Percentiles rank a stretch among this genome's conserved stretches.
Evolutionary conservation across 2,797 vertebrate genomes (phyloP).

Genomic region (Craterocephalus amniculus): DNA sequence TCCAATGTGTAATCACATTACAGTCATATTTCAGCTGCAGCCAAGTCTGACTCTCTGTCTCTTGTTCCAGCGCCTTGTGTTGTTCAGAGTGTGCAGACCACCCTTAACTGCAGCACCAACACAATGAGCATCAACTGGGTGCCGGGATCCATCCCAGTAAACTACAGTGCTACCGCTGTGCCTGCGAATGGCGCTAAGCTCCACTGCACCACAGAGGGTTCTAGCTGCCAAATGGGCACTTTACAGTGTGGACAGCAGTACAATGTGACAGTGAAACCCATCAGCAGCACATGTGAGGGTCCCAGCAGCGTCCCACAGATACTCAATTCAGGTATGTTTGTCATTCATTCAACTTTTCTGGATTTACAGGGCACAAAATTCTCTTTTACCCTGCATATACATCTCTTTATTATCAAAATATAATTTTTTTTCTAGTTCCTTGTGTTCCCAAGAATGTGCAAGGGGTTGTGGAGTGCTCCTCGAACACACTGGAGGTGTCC

Average conservation of each 20-base stretch:
- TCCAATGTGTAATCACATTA: neutral
- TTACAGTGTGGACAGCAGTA: constrained; percentile 79
- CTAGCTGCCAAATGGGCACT: constrained; percentile 59
- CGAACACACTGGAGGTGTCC: constrained; percentile 68
- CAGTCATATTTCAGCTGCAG: neutral
- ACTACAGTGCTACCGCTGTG: constrained; percentile 67
- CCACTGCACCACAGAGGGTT: constrained; percentile 60
- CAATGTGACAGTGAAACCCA: constrained; percentile 64
- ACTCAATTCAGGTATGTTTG: constrained; percentile 72
- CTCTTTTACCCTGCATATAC: neutral
- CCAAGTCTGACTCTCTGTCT: neutral
- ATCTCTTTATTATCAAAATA: neutral
- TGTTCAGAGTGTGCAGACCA: constrained; percentile 50
- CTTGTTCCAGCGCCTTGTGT: constrained; percentile 76
- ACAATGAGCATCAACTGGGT: constrained; percentile 74
- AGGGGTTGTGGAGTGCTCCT: constrained; percentile 63
- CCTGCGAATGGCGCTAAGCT: constrained; percentile 35
- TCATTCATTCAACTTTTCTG: neutral
- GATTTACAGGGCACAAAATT: neutral
- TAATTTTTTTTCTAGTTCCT: constrained; percentile 64
- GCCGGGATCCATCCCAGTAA: constrained; percentile 29
- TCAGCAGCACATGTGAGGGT: constrained; percentile 73
- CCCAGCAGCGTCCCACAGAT: constrained; percentile 41
- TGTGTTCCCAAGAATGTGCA: constrained; percentile 68
- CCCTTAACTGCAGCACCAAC: constrained; percentile 72